Percentiles rank a stretch among this genome's conserved stretches.
Conservation (phyloP, 2,888 invertebrate genomes). For the Octonoba sinensis region DNA sequence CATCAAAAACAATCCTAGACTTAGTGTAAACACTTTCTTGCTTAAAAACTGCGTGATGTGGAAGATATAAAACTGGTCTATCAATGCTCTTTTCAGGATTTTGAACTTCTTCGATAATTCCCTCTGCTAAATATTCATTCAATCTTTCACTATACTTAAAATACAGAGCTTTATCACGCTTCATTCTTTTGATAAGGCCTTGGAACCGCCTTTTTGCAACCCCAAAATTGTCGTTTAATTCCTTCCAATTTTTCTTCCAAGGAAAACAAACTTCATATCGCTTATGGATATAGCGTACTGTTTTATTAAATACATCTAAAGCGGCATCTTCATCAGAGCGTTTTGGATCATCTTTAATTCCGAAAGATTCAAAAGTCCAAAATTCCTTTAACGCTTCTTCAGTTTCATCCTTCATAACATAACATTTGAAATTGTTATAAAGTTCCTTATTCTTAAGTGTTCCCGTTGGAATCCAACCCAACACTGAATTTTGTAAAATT, state of each 20-base stretch:
- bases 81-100: background rate
- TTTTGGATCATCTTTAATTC: too few species aligned
- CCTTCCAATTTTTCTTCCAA: slow-evolving; percentile 3
- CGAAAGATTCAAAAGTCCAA: background rate
- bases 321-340: too few species aligned
- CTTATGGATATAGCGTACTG: background rate
- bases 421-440: too few species aligned
- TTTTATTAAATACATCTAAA: too few species aligned
- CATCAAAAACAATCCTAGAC: background rate
- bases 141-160: too few species aligned
- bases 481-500: too few species aligned
- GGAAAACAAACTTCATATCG: background rate
- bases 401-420: background rate
- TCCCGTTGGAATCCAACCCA: too few species aligned
- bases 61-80: background rate
- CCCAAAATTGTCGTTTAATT: background rate
- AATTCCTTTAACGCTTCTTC: background rate
- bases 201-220: background rate
- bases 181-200: too few species aligned
- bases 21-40: background rate
- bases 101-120: background rate
- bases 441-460: too few species aligned
- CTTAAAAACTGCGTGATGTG: background rate
- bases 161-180: too few species aligned
- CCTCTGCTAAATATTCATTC: too few species aligned